A percentile compares a stretch with the other conserved stretches of the same genome.
These are phyloP conservation scores for Tachyglossus aculeatus DNA, from an alignment of 2,797 vertebrate species.

Conservation along the genomic window DNA sequence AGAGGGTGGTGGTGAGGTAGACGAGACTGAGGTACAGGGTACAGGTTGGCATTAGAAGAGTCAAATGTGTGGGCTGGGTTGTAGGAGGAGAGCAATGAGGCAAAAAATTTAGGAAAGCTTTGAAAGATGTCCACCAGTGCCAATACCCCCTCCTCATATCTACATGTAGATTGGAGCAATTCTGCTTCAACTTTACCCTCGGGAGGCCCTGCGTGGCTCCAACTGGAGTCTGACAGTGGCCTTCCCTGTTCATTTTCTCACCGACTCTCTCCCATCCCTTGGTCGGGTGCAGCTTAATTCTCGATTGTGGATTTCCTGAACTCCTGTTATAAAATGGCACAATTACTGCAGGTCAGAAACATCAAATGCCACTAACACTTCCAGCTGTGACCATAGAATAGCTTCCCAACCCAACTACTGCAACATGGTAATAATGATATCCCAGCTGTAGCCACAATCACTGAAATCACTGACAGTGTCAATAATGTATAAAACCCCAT, in stretches of 20 bases:
- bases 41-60: no score
- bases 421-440: conserved; percentile 71
- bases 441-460: conserved; percentile 76
- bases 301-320: conserved; percentile 58
- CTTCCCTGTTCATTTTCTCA: conserved; percentile 38
- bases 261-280: conserved; percentile 4
- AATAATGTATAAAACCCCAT: conserved; percentile 66
- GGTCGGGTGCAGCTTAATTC: conserved; percentile 51
- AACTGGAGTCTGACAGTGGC: conserved; percentile 50
- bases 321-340: conserved; percentile 66
- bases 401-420: conserved; percentile 65
- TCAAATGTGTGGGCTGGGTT: no score
- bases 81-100: no score
- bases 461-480: conserved; percentile 69
- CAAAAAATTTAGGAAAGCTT: conserved; percentile 12
- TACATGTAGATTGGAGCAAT: conserved; percentile 20
- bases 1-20: no score
- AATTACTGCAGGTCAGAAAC: conserved; percentile 74
- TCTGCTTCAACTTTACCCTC: conserved; percentile 35
- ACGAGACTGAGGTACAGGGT: no score
- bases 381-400: conserved; percentile 74
- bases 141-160: conserved; percentile 25
- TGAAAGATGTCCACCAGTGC: neutral
- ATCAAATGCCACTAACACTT: conserved; percentile 73
- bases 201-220: conserved; percentile 29